Percentiles rank a stretch among this genome's conserved stretches.
Conservation (phyloP, 2,888 invertebrate genomes). For the Pecten maximus region DNA sequence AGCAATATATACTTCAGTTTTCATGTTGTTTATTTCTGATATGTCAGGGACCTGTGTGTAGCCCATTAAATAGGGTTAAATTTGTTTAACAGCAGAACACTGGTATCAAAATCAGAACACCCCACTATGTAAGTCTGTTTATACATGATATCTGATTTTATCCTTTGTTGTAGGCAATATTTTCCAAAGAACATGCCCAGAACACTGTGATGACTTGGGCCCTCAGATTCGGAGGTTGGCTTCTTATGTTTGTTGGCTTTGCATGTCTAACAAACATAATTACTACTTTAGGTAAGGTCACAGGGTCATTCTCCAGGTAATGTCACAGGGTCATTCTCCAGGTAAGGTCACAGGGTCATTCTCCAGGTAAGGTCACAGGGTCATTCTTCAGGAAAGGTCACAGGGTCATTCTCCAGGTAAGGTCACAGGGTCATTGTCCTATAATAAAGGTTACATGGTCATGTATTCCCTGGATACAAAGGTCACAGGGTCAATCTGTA, state of each 20-base stretch:
- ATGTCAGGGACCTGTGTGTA: too few species aligned
- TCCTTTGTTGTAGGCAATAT: slow-evolving; percentile 84
- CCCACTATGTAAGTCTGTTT: too few species aligned
- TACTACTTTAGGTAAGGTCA: slow-evolving; percentile 72
- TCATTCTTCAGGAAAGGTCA: background rate
- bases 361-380: background rate
- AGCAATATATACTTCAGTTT: too few species aligned
- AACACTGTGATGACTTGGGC: slow-evolving; percentile 86
- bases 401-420: background rate
- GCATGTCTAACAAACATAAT: slow-evolving; percentile 75
- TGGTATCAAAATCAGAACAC: too few species aligned
- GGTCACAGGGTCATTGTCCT: background rate
- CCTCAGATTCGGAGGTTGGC: slow-evolving; percentile 81
- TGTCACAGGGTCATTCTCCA: too few species aligned
- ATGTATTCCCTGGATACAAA: background rate
- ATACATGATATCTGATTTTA: background rate
- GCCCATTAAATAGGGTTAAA: too few species aligned
- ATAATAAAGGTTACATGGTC: background rate
- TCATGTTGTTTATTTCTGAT: too few species aligned
- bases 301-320: background rate
- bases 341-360: too few species aligned
- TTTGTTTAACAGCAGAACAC: too few species aligned
- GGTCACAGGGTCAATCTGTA: background rate
- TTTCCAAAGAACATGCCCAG: slow-evolving; percentile 87
- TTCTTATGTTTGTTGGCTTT: slow-evolving; percentile 82